A percentile compares a stretch with the other conserved stretches of the same genome.
Evolutionary conservation across 2,113 vertebrate genomes (phyloP).

Genomic region (Eupsittula cactorum): DNA sequence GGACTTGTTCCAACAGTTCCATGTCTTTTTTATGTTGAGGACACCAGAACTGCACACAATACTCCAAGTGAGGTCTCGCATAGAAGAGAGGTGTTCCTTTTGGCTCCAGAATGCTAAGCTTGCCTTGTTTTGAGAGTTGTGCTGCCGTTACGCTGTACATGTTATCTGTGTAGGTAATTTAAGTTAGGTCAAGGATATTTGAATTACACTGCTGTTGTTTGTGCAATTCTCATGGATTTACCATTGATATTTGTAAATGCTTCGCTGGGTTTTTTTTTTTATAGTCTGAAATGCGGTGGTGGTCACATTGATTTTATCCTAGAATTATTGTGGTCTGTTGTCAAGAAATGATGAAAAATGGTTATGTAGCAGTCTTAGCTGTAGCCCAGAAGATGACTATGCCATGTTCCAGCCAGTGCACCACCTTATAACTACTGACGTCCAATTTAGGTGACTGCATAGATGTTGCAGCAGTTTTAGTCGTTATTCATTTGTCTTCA

Average conservation of each 20-base stretch:
- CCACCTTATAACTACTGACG: neutral
- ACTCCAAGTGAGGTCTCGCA: too few relatives aligned
- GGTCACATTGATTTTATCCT: neutral
- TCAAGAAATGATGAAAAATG: neutral
- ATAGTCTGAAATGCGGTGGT: neutral
- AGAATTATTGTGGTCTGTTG: neutral
- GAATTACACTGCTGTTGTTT: neutral
- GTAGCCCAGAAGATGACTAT: neutral
- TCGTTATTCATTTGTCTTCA: neutral
- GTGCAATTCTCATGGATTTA: neutral
- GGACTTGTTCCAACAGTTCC: too few relatives aligned
- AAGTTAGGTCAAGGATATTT: neutral
- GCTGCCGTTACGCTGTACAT: neutral
- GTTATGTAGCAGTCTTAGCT: neutral
- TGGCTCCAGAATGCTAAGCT: neutral
- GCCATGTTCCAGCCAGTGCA: neutral
- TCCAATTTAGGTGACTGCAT: neutral
- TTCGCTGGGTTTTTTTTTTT: neutral
- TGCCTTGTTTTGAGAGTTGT: neutral
- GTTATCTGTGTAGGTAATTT: neutral
- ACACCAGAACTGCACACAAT: too few relatives aligned
- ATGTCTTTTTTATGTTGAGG: too few relatives aligned
- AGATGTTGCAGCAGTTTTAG: neutral
- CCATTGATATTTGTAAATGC: neutral
- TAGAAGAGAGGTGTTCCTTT: neutral